Evolutionary conservation across 2,113 vertebrate genomes (phyloP), one percentile per base, ranked within the genome.

Genomic region (Notothenia rossii): DNA sequence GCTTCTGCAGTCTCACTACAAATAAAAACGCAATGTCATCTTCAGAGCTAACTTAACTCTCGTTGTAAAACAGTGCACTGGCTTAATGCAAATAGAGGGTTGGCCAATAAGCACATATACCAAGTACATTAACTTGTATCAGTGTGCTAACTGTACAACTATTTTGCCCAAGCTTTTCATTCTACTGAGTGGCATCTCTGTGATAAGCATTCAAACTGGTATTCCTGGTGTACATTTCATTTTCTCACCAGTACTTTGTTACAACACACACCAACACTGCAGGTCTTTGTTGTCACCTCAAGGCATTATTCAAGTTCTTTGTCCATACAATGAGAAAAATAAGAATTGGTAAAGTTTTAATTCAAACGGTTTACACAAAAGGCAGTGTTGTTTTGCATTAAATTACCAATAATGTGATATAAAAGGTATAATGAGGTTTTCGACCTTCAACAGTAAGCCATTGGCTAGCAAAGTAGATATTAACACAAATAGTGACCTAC

Each of bases 401-500:
- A 48, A 65, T 11, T 17, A 20, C 12, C 22, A 48, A 10, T 20
- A 29, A 56, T 10, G 36, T 7, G 14, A 25, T 25, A n/a, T 4
- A 48, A 25, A 48, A 14, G n/a, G 54, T 18, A 9, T 9, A 61
- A 4, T 7, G 40, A 25, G 40, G 33, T 49, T 25, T 46, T 3
- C 2, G 51, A 22, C 33, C 33, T 20, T n/a, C 11, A 50, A 1
- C 48, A 5, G 10, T 17, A 20, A 59, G 76, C 48, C 51, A 25
- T 50, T 58, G 63, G 64, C 59, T 45, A 25, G 48, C 45, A 62
- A 12, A 54, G 15, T 22, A 65, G 54, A 66, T 61, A 55, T 48
- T 51, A 63, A 55, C 64, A 56, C 70, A 72, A 6, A 59, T 8
- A 59, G 10, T 92, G 90, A 59, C 43, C 33, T 61, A 36, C 18